A percentile compares a stretch with the other conserved stretches of the same genome.
These are phyloP conservation scores for Gobio gobio DNA, from an alignment of 2,113 vertebrate genomes.

Conservation along the genomic window DNA sequence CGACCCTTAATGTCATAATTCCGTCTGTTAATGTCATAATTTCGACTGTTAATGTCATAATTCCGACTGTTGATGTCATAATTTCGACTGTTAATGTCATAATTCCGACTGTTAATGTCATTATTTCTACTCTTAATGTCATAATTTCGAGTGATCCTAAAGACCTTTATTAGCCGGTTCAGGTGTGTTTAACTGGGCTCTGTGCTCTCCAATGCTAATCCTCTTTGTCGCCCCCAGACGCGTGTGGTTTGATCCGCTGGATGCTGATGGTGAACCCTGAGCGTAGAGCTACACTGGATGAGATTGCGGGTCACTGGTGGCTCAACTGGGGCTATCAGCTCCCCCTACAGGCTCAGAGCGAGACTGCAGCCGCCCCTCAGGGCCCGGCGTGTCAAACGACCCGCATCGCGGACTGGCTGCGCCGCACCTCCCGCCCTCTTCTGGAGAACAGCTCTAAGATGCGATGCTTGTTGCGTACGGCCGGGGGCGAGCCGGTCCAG, in stretches of 20 bases:
- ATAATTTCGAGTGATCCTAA: no score
- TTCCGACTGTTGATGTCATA: no score
- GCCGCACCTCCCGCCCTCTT: conserved; percentile 88
- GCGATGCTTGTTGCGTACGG: conserved; percentile 86
- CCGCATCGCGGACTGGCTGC: conserved; percentile 85
- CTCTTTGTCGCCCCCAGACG: conserved; percentile 79
- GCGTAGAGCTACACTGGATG: conserved; percentile 91
- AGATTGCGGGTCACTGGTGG: conserved; percentile 96
- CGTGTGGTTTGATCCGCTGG: conserved; percentile 96
- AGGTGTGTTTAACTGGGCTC: not conserved
- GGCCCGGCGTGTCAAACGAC: conserved; percentile 64
- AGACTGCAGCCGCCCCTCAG: conserved; percentile 55
- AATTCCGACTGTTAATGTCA: no score
- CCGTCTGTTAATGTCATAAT: no score
- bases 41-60: no score
- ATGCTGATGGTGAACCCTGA: conserved; percentile 97
- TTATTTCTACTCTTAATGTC: no score
- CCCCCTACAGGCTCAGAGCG: conserved; percentile 75
- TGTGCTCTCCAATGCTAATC: not conserved
- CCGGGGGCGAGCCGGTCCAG: conserved; percentile 69
- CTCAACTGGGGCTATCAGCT: conserved; percentile 93
- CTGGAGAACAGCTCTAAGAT: conserved; percentile 91
- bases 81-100: no score
- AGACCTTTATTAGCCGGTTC: no score
- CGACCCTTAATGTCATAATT: no score